Conservation (phyloP, 2,113 vertebrate species). For the Synodontis membranacea region DNA sequence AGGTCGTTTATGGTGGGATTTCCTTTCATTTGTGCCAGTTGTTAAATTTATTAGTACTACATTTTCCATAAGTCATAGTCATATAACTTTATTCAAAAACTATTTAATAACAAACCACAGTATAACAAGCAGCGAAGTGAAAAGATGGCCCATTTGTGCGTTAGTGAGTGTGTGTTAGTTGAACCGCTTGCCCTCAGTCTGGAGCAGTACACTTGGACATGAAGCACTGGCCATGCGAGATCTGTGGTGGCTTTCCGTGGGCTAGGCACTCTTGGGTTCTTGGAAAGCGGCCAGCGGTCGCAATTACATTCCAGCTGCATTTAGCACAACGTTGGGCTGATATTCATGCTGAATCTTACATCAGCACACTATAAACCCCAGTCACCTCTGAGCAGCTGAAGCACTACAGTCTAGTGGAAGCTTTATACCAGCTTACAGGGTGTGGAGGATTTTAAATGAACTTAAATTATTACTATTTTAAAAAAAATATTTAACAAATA, state of each 20-base stretch:
- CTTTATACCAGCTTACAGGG: not conserved
- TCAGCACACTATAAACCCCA: not conserved
- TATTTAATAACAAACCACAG: not conserved
- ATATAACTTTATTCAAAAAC: not conserved
- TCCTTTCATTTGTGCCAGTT: not conserved
- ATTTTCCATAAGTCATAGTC: not conserved
- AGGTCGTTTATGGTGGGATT: not conserved
- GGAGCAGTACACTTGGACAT: not conserved
- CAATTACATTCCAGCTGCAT: slow-evolving; percentile 12
- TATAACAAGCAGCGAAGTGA: not conserved
- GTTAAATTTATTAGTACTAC: not conserved
- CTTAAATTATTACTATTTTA: too few species aligned
- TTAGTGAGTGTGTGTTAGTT: not conserved
- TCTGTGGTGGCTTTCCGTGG: not conserved
- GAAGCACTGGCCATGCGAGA: not conserved
- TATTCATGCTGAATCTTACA: not conserved
- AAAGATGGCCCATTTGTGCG: not conserved
- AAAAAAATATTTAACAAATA: too few species aligned
- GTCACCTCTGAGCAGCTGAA: not conserved
- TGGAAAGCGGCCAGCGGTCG: not conserved
- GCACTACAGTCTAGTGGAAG: not conserved
- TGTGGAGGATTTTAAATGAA: not conserved
- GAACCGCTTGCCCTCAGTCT: slow-evolving; percentile 9
- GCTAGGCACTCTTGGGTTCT: not conserved
- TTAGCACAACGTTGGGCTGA: slow-evolving; percentile 1